These are phyloP conservation scores for Prunella strophiata DNA, from an alignment of 2,797 vertebrate genomes.

Conservation along the genomic window DNA sequence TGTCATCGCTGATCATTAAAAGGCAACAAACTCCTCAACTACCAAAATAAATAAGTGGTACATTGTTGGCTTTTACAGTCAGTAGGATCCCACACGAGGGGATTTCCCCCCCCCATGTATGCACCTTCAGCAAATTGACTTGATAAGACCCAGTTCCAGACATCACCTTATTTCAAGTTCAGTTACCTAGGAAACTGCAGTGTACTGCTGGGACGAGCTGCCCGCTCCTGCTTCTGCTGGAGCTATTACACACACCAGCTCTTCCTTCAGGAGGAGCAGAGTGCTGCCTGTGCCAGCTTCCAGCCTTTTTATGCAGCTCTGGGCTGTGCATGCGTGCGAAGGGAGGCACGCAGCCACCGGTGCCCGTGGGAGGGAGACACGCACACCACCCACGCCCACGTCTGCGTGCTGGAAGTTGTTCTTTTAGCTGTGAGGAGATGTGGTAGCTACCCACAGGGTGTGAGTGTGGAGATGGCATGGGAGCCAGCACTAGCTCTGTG, in stretches of 20 bases:
- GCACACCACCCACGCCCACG: not conserved
- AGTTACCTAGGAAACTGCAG: slow-evolving; percentile 80
- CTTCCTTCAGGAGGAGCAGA: slow-evolving; percentile 56
- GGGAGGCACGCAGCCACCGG: not conserved
- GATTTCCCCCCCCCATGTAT: not conserved
- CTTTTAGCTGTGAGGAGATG: not conserved
- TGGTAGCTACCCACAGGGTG: not conserved
- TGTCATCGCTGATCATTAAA: slow-evolving; percentile 24
- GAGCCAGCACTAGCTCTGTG: not conserved
- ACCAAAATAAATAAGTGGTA: not conserved
- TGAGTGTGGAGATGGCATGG: not conserved
- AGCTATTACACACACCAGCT: slow-evolving; percentile 71
- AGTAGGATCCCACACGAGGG: not conserved
- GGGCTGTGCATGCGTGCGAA: not conserved
- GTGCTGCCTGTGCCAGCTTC: slow-evolving; percentile 8
- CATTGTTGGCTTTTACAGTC: not conserved
- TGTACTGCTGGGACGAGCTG: slow-evolving; percentile 75
- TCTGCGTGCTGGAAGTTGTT: not conserved
- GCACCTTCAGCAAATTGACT: slow-evolving; percentile 70
- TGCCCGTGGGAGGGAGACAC: not conserved
- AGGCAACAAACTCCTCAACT: slow-evolving; percentile 8
- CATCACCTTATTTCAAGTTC: slow-evolving; percentile 75
- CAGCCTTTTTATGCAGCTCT: slow-evolving; percentile 27
- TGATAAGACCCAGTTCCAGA: slow-evolving; percentile 64
- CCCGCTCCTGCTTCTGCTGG: slow-evolving; percentile 52